A percentile compares a stretch with the other conserved stretches of the same genome.
These are phyloP conservation scores for Notocelia uddmanniana DNA, from an alignment of 2,888 invertebrate genomes.

Conservation along the genomic window DNA sequence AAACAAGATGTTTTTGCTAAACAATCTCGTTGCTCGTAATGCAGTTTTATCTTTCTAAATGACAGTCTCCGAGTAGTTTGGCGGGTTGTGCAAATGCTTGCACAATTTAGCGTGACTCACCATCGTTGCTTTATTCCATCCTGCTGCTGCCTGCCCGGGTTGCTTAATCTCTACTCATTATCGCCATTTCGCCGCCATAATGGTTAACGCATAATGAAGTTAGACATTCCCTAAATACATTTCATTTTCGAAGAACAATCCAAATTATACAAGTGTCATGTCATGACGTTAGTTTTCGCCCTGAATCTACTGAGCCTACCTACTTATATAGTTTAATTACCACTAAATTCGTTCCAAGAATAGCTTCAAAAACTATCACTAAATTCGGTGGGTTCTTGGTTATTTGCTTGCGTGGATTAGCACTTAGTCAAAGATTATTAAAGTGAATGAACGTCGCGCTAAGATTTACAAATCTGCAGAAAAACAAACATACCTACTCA, in stretches of 20 bases:
- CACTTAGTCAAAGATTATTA: too few species aligned
- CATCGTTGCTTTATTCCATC: conserved; percentile 69
- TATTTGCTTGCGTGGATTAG: too few species aligned
- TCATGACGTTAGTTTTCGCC: neutral
- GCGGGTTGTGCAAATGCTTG: conserved; percentile 75
- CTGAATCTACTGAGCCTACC: too few species aligned
- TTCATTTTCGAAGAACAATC: neutral
- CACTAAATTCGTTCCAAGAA: too few species aligned
- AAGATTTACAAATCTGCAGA: neutral
- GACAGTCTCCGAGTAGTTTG: conserved; percentile 62
- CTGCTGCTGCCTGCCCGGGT: conserved; percentile 57
- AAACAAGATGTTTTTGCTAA: conserved; percentile 25
- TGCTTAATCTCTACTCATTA: conserved; percentile 71
- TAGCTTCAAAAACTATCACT: too few species aligned
- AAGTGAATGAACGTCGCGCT: too few species aligned
- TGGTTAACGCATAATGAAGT: conserved; percentile 38
- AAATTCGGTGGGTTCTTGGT: too few species aligned
- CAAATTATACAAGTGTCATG: neutral
- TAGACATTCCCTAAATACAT: neutral
- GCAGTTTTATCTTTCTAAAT: conserved; percentile 57
- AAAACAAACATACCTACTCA: conserved; percentile 1
- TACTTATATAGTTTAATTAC: too few species aligned
- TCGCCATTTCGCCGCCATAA: conserved; percentile 55
- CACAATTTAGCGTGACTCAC: conserved; percentile 78
- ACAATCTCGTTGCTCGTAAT: conserved; percentile 53